Conservation (phyloP, 1,140 invertebrate genomes). For the Choristoneura fumiferana region DNA sequence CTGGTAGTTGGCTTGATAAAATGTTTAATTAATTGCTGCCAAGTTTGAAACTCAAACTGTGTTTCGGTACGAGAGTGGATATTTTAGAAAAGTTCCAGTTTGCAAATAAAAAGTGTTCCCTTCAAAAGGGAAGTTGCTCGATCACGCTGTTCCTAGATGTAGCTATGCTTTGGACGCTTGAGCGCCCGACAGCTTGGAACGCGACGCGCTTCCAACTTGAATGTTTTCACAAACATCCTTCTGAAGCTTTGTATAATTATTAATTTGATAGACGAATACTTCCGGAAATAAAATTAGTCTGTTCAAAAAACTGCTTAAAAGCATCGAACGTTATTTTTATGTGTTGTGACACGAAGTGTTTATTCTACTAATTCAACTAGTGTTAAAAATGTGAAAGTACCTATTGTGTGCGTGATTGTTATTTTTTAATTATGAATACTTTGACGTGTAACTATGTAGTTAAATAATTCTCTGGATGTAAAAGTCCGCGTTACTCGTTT, state of each 20-base stretch:
- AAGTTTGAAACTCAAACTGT: background rate
- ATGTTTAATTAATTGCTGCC: background rate
- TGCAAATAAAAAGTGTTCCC: constrained; percentile 1
- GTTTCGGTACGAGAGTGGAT: background rate
- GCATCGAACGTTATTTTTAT: no score
- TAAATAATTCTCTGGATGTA: no score
- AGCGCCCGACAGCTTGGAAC: constrained; percentile 6
- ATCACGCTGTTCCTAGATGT: background rate
- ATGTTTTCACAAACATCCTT: constrained; percentile 7
- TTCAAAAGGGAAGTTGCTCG: constrained; percentile 1
- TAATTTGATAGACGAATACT: constrained; percentile 3
- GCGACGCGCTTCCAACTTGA: constrained; percentile 7
- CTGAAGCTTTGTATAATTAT: constrained; percentile 6
- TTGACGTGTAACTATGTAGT: no score
- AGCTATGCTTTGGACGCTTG: background rate
- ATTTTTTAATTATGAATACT: no score
- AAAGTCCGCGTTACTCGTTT: no score
- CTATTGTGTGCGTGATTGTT: no score
- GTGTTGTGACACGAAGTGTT: no score
- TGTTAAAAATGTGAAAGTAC: no score
- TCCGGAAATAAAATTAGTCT: no score
- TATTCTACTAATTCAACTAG: no score
- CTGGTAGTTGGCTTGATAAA: background rate
- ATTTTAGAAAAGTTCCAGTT: background rate
- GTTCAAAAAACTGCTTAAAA: no score